phyloP scores from a whole-genome alignment of 2,113 vertebrate species.

The Oncorhynchus clarkii region DNA sequence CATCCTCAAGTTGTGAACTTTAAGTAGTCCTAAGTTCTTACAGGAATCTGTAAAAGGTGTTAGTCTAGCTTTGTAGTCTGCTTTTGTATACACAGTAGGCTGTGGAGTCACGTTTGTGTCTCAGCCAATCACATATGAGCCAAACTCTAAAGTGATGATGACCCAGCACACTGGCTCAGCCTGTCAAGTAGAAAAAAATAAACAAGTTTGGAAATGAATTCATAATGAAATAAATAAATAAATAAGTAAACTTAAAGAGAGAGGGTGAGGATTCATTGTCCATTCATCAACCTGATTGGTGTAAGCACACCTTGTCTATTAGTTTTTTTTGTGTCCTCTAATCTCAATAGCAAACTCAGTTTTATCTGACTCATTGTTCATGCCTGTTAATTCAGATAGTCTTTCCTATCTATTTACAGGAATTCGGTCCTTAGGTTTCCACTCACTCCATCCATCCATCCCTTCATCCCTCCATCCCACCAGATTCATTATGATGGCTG shows the following conservation, averaged over 20 bases:
- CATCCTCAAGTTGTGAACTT: no score
- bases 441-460: not conserved
- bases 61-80: not conserved
- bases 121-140: not conserved
- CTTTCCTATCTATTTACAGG: no score
- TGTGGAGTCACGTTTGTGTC: not conserved
- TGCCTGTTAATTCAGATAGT: not conserved
- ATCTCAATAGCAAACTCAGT: not conserved
- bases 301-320: not conserved
- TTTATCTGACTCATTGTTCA: not conserved
- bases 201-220: not conserved
- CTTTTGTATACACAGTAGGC: not conserved
- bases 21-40: no score
- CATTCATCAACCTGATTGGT: slow-evolving; percentile 2
- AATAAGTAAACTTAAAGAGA: not conserved
- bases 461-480: not conserved
- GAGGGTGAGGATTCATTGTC: not conserved
- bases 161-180: not conserved
- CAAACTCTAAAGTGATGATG: not conserved
- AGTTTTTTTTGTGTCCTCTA: not conserved
- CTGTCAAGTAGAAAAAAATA: not conserved
- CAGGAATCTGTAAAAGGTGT: no score
- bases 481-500: no score
- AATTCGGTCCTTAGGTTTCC: no score
- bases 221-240: not conserved